These are phyloP conservation scores for Chaetops frenatus DNA, from an alignment of 2,113 vertebrate species.

Conservation along the genomic window DNA sequence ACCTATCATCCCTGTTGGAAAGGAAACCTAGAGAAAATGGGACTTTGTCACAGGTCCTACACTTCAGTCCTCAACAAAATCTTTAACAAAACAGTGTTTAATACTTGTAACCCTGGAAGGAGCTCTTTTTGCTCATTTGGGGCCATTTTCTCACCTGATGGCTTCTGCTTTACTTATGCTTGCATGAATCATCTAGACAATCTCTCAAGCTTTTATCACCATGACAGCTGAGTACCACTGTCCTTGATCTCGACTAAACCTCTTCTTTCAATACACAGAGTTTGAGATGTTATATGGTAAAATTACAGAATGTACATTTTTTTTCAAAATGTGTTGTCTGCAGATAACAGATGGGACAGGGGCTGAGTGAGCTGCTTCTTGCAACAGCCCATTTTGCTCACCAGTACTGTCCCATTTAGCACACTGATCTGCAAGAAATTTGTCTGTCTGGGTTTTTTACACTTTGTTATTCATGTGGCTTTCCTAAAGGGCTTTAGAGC, in stretches of 20 bases:
- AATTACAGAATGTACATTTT: neutral
- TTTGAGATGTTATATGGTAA: neutral
- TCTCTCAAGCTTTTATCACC: neutral
- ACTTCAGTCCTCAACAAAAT: neutral
- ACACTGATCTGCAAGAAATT: neutral
- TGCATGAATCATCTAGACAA: neutral
- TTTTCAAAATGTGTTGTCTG: neutral
- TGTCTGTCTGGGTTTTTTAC: neutral
- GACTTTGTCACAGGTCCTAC: neutral
- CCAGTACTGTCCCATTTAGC: neutral
- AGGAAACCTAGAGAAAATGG: neutral
- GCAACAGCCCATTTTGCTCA: neutral
- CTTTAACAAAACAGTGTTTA: neutral
- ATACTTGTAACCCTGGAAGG: neutral
- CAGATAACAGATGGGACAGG: neutral
- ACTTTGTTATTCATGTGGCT: neutral
- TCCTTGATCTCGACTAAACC: neutral
- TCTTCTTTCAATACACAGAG: neutral
- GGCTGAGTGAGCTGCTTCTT: neutral
- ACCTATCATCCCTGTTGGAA: neutral
- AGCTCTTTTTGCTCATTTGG: neutral
- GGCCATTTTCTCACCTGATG: neutral
- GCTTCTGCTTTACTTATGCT: neutral
- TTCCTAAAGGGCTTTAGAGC: neutral
- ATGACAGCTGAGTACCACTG: neutral